Conservation (phyloP, 2,888 invertebrate species). For the Drosophila acutilabella region DNA sequence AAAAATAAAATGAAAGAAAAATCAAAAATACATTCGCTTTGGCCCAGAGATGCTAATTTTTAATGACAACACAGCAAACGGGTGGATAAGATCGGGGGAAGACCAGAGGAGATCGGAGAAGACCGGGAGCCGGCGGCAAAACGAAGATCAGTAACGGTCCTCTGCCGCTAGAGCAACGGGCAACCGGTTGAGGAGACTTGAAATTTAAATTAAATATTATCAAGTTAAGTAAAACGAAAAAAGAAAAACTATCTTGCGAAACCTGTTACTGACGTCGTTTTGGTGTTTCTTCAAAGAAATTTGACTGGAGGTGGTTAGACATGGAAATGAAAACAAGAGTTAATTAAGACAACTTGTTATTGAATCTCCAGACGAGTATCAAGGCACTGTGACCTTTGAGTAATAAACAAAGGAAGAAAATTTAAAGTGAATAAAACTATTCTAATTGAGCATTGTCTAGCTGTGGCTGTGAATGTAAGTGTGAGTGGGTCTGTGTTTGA, state of each 20-base stretch:
- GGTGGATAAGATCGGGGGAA: background rate
- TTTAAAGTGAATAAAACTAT: conserved; percentile 33
- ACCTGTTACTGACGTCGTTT: conserved; percentile 71
- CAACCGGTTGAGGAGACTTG: conserved; percentile 63
- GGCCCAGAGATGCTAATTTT: conserved; percentile 75
- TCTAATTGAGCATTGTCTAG: conserved; percentile 61
- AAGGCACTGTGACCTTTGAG: conserved; percentile 22
- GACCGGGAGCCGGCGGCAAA: conserved; percentile 42
- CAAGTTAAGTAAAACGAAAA: conserved; percentile 35
- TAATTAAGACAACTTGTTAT: conserved; percentile 29
- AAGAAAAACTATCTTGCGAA: conserved; percentile 47
- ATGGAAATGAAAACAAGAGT: conserved; percentile 80
- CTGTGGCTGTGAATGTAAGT: background rate
- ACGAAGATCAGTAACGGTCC: conserved; percentile 45
- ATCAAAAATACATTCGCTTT: conserved; percentile 24
- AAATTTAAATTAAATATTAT: conserved; percentile 59
- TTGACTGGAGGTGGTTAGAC: conserved; percentile 51
- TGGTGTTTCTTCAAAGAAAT: conserved; percentile 54
- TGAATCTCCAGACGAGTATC: background rate
- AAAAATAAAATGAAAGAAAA: conserved; percentile 63
- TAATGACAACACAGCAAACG: conserved; percentile 60
- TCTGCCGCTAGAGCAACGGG: conserved; percentile 22
- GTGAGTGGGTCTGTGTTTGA: conserved; percentile 33
- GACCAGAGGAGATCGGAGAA: conserved; percentile 1
- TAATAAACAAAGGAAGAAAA: conserved; percentile 42